phyloP scores from a whole-genome alignment of 1,140 invertebrate species.

The Halyomorpha halys region DNA sequence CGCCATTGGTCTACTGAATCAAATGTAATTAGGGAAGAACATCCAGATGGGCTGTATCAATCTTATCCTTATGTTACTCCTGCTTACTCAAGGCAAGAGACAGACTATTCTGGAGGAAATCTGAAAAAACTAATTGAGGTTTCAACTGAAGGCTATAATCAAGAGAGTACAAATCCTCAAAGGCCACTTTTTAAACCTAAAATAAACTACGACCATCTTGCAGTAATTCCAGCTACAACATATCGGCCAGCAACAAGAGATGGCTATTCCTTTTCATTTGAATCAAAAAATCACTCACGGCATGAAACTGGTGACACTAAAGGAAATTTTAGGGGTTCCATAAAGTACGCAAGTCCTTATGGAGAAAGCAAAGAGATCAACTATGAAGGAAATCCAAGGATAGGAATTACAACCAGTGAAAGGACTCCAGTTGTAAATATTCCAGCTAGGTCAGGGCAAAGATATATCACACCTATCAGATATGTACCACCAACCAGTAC shows the following conservation, averaged over 20 bases:
- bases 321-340: neutral
- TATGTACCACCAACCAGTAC: no score
- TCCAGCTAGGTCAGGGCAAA: neutral
- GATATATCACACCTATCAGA: neutral
- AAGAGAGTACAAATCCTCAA: no score
- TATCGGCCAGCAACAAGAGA: neutral
- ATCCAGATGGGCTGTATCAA: neutral
- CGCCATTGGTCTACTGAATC: neutral
- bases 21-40: neutral
- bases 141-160: no score
- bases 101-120: no score
- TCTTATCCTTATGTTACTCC: neutral
- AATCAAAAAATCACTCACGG: neutral
- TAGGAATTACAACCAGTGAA: neutral
- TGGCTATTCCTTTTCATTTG: neutral
- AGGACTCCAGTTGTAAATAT: neutral
- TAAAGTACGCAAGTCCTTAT: neutral
- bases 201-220: neutral
- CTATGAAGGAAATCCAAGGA: neutral
- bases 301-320: neutral
- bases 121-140: no score
- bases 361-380: neutral
- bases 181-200: no score
- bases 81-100: neutral
- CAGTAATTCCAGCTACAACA: neutral